Evolutionary conservation across 2,797 vertebrate genomes (phyloP).

Genomic region (Dallia pectoralis): DNA sequence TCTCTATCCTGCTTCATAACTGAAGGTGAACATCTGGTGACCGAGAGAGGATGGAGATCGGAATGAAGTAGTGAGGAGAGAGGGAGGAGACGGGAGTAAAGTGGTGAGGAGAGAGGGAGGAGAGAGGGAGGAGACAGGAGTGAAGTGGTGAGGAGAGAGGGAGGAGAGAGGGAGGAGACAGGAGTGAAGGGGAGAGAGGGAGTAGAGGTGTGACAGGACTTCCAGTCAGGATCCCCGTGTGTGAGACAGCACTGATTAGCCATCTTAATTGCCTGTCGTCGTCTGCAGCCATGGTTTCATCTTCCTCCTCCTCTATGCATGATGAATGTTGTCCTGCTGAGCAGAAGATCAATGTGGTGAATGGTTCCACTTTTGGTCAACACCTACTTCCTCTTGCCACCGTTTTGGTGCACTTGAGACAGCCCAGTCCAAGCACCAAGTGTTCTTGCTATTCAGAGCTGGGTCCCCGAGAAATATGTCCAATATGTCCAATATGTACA

Average conservation of each 20-base stretch:
- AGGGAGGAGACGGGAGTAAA: not conserved
- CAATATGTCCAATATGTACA: too few relatives aligned
- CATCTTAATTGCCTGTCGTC: slow-evolving; percentile 73
- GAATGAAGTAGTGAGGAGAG: not conserved
- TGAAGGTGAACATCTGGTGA: too few relatives aligned
- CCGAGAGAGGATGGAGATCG: not conserved
- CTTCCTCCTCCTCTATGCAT: slow-evolving; percentile 42
- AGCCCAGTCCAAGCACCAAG: not conserved
- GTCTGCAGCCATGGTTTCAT: slow-evolving; percentile 55
- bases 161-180: not conserved
- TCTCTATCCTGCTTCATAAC: too few relatives aligned
- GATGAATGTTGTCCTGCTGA: slow-evolving; percentile 65
- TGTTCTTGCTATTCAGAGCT: slow-evolving; percentile 9
- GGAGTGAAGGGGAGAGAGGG: not conserved
- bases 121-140: not conserved
- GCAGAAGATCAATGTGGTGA: slow-evolving; percentile 55
- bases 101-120: too few relatives aligned
- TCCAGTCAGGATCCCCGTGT: slow-evolving; percentile 29
- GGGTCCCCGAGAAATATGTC: too few relatives aligned
- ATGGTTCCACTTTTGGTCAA: slow-evolving; percentile 51
- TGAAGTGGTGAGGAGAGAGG: too few relatives aligned
- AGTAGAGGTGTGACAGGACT: slow-evolving; percentile 54
- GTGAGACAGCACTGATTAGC: slow-evolving; percentile 69
- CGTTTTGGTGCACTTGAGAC: slow-evolving; percentile 4
- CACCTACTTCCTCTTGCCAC: slow-evolving; percentile 11